Evolutionary conservation across 2,113 vertebrate genomes (phyloP), one percentile per base, ranked within the genome.

Genomic region (Alectura lathami): DNA sequence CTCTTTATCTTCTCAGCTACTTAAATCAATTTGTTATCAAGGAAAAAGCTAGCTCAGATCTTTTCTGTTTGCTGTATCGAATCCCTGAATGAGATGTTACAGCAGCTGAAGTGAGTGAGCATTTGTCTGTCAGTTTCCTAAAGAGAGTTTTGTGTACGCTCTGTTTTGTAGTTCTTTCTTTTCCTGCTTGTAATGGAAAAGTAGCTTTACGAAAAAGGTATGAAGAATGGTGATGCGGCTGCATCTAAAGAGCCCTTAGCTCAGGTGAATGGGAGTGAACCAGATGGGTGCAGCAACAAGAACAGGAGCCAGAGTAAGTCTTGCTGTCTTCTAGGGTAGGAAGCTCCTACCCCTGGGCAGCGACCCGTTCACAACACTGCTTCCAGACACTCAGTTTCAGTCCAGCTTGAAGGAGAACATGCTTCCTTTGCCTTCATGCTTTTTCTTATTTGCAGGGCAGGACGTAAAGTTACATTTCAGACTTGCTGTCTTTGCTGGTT

Each of bases 261-360:
- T 82, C 29, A 36, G n/a, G 9, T 27, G 8, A 17, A 5, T 67
- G 47, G 29, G 17, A 29, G 20, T 43, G 11, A 47, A 10, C 27
- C 43, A 36, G 54, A 40, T 8, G 0, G 1, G 13, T 2, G 1
- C 17, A 53, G n/a, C 0, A 2, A 22, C 7, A 48, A 27, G 22
- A 59, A 57, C 26, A 68, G 38, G 5, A 82, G 45, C 22, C 2
- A 3, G 43, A 53, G 11, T n/a, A 48, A 20, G 42, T 76, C 45
- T 86, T 43, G 12, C 63, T 91, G 22, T 17, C 64, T 17, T 69
- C 6, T 8, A 10, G 6, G 13, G 5, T 26, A 32, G 8, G 42
- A 86, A 77, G 15, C 50, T 59, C n/a, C 54, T 47, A 50, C 40
- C 23, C 32, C 29, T 51, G 32, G 26, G 18, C 59, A 86, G 32